A percentile compares a stretch with the other conserved stretches of the same genome.
phyloP scores from a whole-genome alignment of 2,113 vertebrate species.

The Gopherus flavomarginatus region DNA sequence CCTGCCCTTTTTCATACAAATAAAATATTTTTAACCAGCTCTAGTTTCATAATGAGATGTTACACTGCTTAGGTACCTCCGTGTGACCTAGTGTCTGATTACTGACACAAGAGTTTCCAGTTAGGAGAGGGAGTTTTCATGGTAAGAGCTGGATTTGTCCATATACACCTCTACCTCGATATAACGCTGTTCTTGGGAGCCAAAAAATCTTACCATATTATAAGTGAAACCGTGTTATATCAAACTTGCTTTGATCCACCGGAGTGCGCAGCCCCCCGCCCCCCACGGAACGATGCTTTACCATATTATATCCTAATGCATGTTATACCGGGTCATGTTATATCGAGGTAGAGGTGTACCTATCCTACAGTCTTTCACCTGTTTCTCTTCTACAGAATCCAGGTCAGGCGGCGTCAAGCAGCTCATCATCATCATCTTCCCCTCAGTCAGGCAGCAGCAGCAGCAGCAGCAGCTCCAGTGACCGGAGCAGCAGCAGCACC shows the following conservation, averaged over 20 bases:
- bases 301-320: too few species aligned
- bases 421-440: slow-evolving; percentile 21
- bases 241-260: too few species aligned
- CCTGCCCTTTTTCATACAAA: background rate
- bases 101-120: background rate
- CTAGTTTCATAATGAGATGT: background rate
- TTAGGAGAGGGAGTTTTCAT: background rate
- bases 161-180: too few species aligned
- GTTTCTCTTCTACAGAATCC: slow-evolving; percentile 36
- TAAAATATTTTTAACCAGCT: background rate
- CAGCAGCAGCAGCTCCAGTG: background rate
- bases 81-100: background rate
- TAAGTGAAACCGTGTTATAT: too few species aligned
- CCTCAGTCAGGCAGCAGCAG: slow-evolving; percentile 13
- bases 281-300: too few species aligned
- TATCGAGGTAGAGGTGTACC: too few species aligned
- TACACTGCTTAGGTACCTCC: background rate
- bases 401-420: background rate
- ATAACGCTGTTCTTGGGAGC: too few species aligned
- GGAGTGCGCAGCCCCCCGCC: too few species aligned
- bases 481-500: background rate
- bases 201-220: too few species aligned
- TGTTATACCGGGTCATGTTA: too few species aligned
- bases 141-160: too few species aligned
- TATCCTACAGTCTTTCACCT: background rate